A percentile compares a stretch with the other conserved stretches of the same genome.
Evolutionary conservation across 2,797 vertebrate species (phyloP).

Genomic region (Borostomias antarcticus): DNA sequence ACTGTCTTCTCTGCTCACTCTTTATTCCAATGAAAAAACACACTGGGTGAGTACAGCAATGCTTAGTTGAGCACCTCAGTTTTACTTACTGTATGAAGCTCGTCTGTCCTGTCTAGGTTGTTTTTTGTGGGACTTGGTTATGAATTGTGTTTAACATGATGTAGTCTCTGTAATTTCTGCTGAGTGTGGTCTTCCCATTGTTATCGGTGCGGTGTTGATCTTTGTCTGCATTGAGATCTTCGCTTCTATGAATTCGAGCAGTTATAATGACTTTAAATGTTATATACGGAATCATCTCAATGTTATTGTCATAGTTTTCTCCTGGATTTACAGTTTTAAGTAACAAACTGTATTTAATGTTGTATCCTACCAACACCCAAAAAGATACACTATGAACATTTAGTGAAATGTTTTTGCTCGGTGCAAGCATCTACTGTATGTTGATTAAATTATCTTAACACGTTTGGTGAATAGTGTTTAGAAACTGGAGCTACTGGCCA

Average conservation of each 20-base stretch:
- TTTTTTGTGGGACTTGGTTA: not conserved
- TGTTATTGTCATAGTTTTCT: not conserved
- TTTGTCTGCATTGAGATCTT: constrained; percentile 1
- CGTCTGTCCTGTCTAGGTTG: constrained; percentile 1
- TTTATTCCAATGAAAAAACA: constrained; percentile 81
- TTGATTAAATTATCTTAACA: constrained; percentile 12
- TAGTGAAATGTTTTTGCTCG: constrained; percentile 24
- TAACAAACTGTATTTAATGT: not conserved
- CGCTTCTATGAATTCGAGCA: not conserved
- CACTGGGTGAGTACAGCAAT: constrained; percentile 70
- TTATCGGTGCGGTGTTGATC: not conserved
- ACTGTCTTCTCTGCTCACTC: constrained; percentile 54
- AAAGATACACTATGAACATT: not conserved
- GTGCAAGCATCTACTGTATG: not conserved
- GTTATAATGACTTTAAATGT: not conserved
- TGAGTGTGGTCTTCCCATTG: not conserved
- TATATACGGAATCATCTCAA: no score
- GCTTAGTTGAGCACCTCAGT: not conserved
- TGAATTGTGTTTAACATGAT: not conserved
- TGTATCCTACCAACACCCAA: not conserved
- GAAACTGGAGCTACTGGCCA: constrained; percentile 12
- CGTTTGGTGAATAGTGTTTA: not conserved
- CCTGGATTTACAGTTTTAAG: not conserved
- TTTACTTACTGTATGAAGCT: not conserved
- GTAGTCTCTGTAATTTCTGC: not conserved